Conservation (phyloP, 1,140 invertebrate genomes). For the Teleopsis dalmanni region DNA sequence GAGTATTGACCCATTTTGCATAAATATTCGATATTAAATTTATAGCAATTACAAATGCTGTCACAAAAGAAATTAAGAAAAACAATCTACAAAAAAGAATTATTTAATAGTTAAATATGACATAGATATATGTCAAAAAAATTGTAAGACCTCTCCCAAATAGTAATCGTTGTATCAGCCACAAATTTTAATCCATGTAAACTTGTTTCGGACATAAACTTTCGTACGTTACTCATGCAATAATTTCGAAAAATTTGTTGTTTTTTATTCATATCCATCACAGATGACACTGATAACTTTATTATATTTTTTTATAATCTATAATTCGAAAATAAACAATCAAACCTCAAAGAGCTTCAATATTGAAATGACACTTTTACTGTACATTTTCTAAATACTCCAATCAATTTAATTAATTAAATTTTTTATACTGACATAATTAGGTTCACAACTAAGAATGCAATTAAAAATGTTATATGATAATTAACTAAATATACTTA, state of each 20-base stretch:
- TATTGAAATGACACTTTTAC: too few species aligned
- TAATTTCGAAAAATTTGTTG: conserved; percentile 7
- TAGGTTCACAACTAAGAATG: too few species aligned
- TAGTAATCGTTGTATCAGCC: conserved; percentile 46
- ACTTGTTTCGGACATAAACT: conserved; percentile 10
- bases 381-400: too few species aligned
- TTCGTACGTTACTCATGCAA: conserved; percentile 9
- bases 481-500: too few species aligned
- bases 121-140: background rate
- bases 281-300: too few species aligned
- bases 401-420: too few species aligned
- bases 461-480: too few species aligned
- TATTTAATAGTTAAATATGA: background rate
- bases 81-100: conserved; percentile 21
- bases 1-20: conserved; percentile 57
- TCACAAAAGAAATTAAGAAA: conserved; percentile 50
- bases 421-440: too few species aligned
- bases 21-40: conserved; percentile 66
- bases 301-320: too few species aligned
- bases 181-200: conserved; percentile 16
- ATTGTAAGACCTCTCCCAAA: conserved; percentile 63
- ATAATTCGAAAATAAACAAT: too few species aligned
- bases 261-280: background rate
- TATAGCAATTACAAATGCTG: conserved; percentile 54
- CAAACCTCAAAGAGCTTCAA: too few species aligned